Percentiles rank a stretch among this genome's conserved stretches.
Evolutionary conservation across 2,888 invertebrate genomes (phyloP).

Genomic region (Drosophila subquinaria): DNA sequence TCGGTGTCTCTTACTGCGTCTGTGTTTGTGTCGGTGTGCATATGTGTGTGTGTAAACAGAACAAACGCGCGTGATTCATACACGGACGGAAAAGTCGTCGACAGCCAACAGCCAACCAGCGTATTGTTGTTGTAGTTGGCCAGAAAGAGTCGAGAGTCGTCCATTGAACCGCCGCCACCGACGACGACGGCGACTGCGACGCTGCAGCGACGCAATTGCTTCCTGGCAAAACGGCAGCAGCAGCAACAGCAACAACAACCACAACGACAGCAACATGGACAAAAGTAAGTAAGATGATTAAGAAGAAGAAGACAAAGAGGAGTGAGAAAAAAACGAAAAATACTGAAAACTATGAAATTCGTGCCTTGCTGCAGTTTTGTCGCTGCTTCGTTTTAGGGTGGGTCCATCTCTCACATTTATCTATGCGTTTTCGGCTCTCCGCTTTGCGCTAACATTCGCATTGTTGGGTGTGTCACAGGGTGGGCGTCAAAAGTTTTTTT

Average conservation of each 20-base stretch:
- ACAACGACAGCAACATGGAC: slow-evolving; percentile 60
- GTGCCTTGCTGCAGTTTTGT: slow-evolving; percentile 55
- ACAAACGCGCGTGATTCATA: slow-evolving; percentile 69
- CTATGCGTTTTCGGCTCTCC: slow-evolving; percentile 55
- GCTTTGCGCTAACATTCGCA: slow-evolving; percentile 65
- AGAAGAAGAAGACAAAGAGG: slow-evolving; percentile 22
- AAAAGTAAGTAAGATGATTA: slow-evolving; percentile 66
- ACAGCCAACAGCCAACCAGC: slow-evolving; percentile 16
- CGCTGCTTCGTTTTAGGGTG: slow-evolving; percentile 49
- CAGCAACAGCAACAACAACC: slow-evolving; percentile 22
- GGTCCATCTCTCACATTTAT: slow-evolving; percentile 47
- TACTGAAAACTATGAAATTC: slow-evolving; percentile 42
- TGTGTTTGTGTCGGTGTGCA: slow-evolving; percentile 12
- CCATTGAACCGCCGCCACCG: slow-evolving; percentile 66
- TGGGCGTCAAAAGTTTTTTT: slow-evolving; percentile 39
- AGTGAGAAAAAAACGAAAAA: slow-evolving; percentile 20
- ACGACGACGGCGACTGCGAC: slow-evolving; percentile 35
- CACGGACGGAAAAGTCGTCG: slow-evolving; percentile 40
- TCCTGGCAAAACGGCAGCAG: slow-evolving; percentile 53
- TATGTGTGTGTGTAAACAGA: slow-evolving; percentile 44
- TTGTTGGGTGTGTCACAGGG: slow-evolving; percentile 64
- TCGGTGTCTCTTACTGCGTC: slow-evolving; percentile 12
- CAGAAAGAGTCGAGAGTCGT: slow-evolving; percentile 53
- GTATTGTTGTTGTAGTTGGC: slow-evolving; percentile 30
- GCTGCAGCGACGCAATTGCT: slow-evolving; percentile 59